These are phyloP conservation scores for Laspeyria flexula DNA, from an alignment of 2,888 invertebrate species.

Conservation along the genomic window DNA sequence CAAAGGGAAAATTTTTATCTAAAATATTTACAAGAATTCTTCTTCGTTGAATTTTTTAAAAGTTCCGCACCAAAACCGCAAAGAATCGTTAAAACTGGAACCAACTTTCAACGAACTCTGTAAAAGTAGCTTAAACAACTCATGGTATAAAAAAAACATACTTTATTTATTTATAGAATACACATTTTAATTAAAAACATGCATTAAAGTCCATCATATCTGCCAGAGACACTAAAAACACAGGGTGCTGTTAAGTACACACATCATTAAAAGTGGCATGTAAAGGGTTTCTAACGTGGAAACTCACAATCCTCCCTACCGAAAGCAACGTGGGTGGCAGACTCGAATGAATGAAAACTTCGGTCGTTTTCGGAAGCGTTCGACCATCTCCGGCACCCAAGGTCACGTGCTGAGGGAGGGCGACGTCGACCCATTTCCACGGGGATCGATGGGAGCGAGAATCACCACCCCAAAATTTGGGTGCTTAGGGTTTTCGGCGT, in stretches of 20 bases:
- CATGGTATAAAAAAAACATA: too few species aligned
- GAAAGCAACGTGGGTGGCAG: conserved; percentile 53
- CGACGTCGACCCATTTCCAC: conserved; percentile 78
- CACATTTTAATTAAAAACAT: too few species aligned
- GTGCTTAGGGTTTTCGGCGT: conserved; percentile 63
- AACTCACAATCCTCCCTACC: conserved; percentile 50
- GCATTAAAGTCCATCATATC: neutral
- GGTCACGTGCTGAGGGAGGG: conserved; percentile 65
- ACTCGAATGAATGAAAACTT: conserved; percentile 74
- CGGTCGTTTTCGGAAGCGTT: conserved; percentile 66
- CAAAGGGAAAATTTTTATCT: too few species aligned
- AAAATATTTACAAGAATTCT: too few species aligned
- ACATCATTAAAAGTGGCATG: conserved; percentile 54
- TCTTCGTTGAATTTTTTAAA: too few species aligned
- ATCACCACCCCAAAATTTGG: conserved; percentile 65
- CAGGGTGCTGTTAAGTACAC: conserved; percentile 43
- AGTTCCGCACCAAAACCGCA: too few species aligned
- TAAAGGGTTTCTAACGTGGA: conserved; percentile 34
- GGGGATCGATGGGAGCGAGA: conserved; percentile 82
- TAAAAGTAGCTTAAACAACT: too few species aligned
- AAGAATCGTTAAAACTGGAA: too few species aligned
- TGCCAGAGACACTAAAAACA: conserved; percentile 25
- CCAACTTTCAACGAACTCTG: too few species aligned
- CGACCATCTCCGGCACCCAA: conserved; percentile 69
- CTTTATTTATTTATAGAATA: too few species aligned